Percentiles rank a stretch among this genome's conserved stretches.
phyloP scores from a whole-genome alignment of 2,888 invertebrate species.

The Buathra laborator region DNA sequence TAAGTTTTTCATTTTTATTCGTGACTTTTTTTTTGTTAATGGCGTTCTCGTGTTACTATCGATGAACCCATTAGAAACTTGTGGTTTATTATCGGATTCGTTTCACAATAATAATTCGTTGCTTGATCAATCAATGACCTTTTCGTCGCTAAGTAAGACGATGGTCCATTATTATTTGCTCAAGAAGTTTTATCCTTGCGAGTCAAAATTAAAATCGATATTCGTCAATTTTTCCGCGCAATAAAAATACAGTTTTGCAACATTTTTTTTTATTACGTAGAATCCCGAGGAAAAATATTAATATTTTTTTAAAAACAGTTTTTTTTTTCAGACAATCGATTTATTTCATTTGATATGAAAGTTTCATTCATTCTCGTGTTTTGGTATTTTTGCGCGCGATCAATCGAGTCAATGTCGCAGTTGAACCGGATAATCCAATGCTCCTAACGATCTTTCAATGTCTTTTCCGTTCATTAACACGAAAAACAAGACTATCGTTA shows the following conservation, averaged over 20 bases:
- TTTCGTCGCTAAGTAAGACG: neutral
- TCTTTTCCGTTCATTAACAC: neutral
- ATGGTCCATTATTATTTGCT: constrained; percentile 31
- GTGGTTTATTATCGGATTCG: constrained; percentile 12
- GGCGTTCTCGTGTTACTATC: constrained; percentile 55
- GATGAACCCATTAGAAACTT: constrained; percentile 58
- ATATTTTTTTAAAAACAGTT: no score
- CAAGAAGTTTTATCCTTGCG: neutral
- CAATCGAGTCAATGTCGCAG: neutral
- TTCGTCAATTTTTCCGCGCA: no score
- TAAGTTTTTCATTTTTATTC: no score
- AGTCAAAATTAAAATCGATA: no score
- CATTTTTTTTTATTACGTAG: no score
- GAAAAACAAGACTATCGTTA: neutral
- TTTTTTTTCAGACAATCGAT: no score
- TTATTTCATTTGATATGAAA: no score
- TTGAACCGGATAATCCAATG: neutral
- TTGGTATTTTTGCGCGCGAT: neutral
- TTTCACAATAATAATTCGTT: constrained; percentile 25
- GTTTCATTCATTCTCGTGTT: neutral
- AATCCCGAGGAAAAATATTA: no score
- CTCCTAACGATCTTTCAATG: neutral
- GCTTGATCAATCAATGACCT: neutral
- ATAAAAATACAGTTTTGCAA: no score
- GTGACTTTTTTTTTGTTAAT: constrained; percentile 49